These are phyloP conservation scores for Cassiopea xamachana DNA, from an alignment of 30 jellyfish, hydroid and myxozoan species.

Conservation along the genomic window DNA sequence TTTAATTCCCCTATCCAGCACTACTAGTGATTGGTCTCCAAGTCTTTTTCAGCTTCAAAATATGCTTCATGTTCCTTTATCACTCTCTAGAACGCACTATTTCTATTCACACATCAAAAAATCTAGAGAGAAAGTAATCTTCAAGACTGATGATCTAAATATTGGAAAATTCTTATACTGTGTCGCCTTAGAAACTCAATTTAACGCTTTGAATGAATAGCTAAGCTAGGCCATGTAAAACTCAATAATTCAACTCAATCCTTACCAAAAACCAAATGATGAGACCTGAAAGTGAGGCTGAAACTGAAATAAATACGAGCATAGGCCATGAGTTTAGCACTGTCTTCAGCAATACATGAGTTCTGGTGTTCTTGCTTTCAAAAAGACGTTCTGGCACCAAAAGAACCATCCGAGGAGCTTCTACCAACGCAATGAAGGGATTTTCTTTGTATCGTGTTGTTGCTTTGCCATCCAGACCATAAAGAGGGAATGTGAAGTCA, in stretches of 20 bases:
- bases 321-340: constrained; percentile 97
- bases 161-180: too few species aligned
- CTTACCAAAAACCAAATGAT: constrained; percentile 91
- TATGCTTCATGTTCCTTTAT: too few species aligned
- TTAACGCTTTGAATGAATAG: too few species aligned
- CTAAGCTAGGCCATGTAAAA: too few species aligned
- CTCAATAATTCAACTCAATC: not conserved
- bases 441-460: constrained; percentile 75
- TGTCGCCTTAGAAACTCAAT: too few species aligned
- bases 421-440: constrained; percentile 91
- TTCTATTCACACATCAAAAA: too few species aligned
- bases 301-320: constrained; percentile 87
- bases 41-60: too few species aligned
- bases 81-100: too few species aligned
- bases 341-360: constrained; percentile 90
- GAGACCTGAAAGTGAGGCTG: constrained; percentile 93
- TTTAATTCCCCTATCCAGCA: too few species aligned
- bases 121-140: too few species aligned
- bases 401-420: constrained; percentile 90
- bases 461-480: constrained; percentile 82
- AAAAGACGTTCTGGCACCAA: constrained; percentile 87
- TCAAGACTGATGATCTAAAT: too few species aligned
- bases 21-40: too few species aligned
- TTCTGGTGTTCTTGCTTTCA: constrained; percentile 81
- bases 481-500: constrained; percentile 91